Evolutionary conservation across 2,888 invertebrate species (phyloP).

Genomic region (Rotaria macrura): DNA sequence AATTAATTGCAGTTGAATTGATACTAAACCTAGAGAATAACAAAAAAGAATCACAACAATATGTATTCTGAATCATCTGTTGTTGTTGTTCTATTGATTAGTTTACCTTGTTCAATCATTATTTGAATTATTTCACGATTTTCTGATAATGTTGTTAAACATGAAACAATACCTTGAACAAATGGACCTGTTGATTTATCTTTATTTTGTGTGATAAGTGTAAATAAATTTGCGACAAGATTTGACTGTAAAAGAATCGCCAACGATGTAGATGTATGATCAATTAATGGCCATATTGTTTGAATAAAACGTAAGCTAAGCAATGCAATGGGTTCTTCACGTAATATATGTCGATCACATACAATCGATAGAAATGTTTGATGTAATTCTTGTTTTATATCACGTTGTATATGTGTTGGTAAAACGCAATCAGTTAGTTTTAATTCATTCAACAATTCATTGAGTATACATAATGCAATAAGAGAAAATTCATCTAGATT

Average conservation of each 20-base stretch:
- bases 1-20: neutral
- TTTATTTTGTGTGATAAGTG: neutral
- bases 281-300: neutral
- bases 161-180: neutral
- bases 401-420: neutral
- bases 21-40: neutral
- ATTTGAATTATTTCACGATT: neutral
- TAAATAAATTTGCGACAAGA: neutral
- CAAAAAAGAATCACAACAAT: no score
- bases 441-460: conserved; percentile 11
- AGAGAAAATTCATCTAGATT: neutral
- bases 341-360: neutral
- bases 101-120: neutral
- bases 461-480: neutral
- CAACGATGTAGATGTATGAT: neutral
- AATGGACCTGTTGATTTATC: neutral
- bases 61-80: no score
- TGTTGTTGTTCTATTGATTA: no score
- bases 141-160: conserved; percentile 11
- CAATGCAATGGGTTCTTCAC: neutral
- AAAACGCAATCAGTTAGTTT: neutral
- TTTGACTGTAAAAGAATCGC: neutral
- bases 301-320: conserved; percentile 11
- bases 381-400: conserved; percentile 7
- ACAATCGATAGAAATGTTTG: neutral